Percentiles rank a stretch among this genome's conserved stretches.
Conservation (phyloP, 2,113 vertebrate genomes). For the Crotalus horridus region DNA sequence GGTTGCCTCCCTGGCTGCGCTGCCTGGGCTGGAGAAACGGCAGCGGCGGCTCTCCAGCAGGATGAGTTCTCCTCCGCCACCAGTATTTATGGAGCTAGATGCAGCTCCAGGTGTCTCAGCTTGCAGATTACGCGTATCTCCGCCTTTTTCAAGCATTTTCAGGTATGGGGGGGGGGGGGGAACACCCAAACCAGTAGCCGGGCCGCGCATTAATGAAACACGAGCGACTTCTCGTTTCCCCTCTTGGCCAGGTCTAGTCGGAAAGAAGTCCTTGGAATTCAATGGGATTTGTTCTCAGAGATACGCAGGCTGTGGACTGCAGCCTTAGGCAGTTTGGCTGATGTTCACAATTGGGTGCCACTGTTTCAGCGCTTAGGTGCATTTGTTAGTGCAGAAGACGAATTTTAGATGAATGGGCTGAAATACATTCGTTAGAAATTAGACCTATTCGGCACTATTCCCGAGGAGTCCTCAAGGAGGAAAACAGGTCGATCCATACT, state of each 20-base stretch:
- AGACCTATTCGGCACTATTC: not conserved
- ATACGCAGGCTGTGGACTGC: not conserved
- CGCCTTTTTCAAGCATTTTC: slow-evolving; percentile 87
- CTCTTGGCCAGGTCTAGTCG: not conserved
- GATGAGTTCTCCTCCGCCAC: slow-evolving; percentile 81
- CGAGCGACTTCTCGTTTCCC: not conserved
- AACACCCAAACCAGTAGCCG: not conserved
- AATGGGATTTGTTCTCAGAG: not conserved
- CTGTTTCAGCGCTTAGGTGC: not conserved
- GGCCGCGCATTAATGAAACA: not conserved
- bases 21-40: slow-evolving; percentile 31
- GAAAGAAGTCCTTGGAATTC: not conserved
- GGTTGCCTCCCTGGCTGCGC: slow-evolving; percentile 60
- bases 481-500: not conserved
- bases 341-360: not conserved
- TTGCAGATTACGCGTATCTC: slow-evolving; percentile 96
- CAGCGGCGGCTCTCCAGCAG: slow-evolving; percentile 69
- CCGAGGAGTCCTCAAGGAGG: not conserved
- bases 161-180: slow-evolving; percentile 74
- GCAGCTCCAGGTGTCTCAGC: slow-evolving; percentile 90
- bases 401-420: not conserved
- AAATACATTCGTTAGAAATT: not conserved
- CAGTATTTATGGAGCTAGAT: slow-evolving; percentile 84
- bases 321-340: not conserved
- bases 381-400: not conserved